Conservation (phyloP, 2,113 vertebrate species). For the Stigmatopora nigra region DNA sequence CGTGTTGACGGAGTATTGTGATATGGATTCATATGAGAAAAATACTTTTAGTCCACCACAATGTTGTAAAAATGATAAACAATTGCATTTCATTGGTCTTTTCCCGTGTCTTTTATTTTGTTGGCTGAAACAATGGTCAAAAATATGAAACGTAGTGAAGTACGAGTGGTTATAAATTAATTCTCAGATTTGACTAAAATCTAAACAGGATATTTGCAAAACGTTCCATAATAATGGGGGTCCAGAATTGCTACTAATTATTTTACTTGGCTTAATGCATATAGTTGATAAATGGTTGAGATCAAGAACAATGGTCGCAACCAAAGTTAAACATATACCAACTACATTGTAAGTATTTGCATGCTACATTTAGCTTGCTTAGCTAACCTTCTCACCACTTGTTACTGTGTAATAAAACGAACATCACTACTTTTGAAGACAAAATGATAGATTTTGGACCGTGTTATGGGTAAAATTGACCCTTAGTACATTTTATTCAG, state of each 20-base stretch:
- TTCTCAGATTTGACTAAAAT: neutral
- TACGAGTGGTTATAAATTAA: neutral
- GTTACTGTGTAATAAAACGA: neutral
- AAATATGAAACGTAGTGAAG: neutral
- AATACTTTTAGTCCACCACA: neutral
- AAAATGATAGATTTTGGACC: neutral
- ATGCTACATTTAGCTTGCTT: neutral
- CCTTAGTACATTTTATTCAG: too few species aligned
- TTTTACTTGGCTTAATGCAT: too few species aligned
- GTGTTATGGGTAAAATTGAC: neutral
- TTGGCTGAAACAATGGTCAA: neutral
- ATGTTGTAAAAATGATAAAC: neutral
- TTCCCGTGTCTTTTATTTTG: neutral
- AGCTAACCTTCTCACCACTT: constrained; percentile 2
- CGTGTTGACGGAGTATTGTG: neutral
- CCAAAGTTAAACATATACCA: neutral
- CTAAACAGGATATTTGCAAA: neutral
- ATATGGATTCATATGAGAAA: neutral
- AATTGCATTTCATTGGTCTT: neutral
- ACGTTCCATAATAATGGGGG: too few species aligned
- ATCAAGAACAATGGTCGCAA: neutral
- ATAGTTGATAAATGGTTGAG: neutral
- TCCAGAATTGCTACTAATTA: too few species aligned
- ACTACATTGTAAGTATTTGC: neutral
- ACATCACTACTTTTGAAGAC: neutral